A percentile compares a stretch with the other conserved stretches of the same genome.
Conservation (phyloP, 2,113 vertebrate species). For the Crotalus helleri region DNA sequence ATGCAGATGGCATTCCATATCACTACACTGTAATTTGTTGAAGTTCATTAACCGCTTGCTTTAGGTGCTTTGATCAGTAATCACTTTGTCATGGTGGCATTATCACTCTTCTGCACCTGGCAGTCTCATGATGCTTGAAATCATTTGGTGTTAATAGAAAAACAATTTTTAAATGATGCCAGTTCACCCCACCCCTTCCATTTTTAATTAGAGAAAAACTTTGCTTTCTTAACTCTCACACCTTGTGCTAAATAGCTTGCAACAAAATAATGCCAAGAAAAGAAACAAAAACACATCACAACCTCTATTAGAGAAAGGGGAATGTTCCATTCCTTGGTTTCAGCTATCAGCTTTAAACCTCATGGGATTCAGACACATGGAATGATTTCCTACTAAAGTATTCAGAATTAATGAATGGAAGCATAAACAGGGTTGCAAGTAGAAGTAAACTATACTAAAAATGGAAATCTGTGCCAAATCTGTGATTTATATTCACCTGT, state of each 20-base stretch:
- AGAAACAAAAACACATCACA: neutral
- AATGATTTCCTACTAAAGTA: neutral
- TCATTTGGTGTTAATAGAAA: neutral
- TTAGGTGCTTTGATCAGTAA: constrained; percentile 17
- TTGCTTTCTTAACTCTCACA: neutral
- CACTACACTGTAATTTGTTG: constrained; percentile 11
- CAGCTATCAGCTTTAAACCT: neutral
- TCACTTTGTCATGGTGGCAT: fast-evolving
- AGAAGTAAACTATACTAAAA: neutral
- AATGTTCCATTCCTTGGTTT: neutral
- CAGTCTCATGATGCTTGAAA: constrained; percentile 16
- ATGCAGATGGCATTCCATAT: neutral
- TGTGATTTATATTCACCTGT: neutral
- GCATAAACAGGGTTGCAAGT: neutral
- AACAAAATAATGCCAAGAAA: neutral
- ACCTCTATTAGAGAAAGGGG: neutral
- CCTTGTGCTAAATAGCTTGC: neutral
- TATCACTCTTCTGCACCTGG: constrained; percentile 4
- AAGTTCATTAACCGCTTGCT: neutral
- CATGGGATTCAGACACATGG: neutral
- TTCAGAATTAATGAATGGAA: neutral
- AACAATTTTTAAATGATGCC: constrained; percentile 21
- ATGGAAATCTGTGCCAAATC: neutral
- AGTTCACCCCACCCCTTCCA: neutral
- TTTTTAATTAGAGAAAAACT: neutral